A percentile compares a stretch with the other conserved stretches of the same genome.
These are phyloP conservation scores for Caranx melampygus DNA, from an alignment of 2,113 vertebrate genomes.

Conservation along the genomic window DNA sequence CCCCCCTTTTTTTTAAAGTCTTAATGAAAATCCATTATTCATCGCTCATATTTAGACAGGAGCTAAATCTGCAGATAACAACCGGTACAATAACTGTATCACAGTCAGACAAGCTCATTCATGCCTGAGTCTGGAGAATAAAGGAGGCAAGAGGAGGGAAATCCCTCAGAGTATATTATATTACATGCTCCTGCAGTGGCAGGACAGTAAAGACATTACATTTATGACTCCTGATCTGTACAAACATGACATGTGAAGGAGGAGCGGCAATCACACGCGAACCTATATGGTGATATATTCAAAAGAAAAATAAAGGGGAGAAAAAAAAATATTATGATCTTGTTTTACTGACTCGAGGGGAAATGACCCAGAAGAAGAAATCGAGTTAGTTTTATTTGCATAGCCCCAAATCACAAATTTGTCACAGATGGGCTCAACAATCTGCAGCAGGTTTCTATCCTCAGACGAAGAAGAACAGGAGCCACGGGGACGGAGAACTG, in stretches of 20 bases:
- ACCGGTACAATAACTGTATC: conserved; percentile 40
- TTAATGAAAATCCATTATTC: conserved; percentile 18
- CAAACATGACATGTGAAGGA: conserved; percentile 39
- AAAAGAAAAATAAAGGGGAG: not conserved
- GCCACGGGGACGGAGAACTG: too few species aligned
- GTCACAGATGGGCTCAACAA: not conserved
- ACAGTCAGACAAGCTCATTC: conserved; percentile 42
- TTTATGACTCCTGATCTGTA: conserved; percentile 49
- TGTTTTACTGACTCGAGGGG: not conserved
- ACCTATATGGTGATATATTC: not conserved
- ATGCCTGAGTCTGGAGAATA: conserved; percentile 40
- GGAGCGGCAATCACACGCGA: conserved; percentile 18
- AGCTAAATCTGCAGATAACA: conserved; percentile 43
- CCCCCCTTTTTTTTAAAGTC: not conserved
- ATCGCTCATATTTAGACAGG: conserved; percentile 38
- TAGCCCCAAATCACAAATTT: not conserved
- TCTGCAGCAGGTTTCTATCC: not conserved
- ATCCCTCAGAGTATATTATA: conserved; percentile 46
- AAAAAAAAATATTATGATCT: not conserved
- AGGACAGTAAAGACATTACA: conserved; percentile 46
- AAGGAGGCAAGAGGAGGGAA: conserved; percentile 36
- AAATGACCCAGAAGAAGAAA: not conserved
- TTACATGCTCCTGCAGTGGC: conserved; percentile 55
- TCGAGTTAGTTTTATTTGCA: not conserved
- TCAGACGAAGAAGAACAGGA: too few species aligned